A percentile compares a stretch with the other conserved stretches of the same genome.
phyloP scores from a whole-genome alignment of 2,888 invertebrate species.

The Drosophila prostipennis region DNA sequence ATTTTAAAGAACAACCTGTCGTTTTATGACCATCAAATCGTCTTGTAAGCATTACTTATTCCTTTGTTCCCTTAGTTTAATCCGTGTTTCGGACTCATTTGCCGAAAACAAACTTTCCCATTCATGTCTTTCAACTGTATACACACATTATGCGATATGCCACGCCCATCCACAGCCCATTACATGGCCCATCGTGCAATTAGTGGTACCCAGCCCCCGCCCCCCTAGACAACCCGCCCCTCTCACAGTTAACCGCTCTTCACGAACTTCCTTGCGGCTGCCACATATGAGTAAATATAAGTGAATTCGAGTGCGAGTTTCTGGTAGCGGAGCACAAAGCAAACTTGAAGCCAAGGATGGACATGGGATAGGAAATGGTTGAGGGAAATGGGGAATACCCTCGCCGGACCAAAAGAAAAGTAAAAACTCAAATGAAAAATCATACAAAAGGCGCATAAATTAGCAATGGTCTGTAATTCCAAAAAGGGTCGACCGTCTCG shows the following conservation, averaged over 20 bases:
- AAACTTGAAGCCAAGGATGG: constrained; percentile 31
- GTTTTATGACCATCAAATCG: not conserved
- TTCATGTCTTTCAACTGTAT: constrained; percentile 49
- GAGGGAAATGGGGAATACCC: constrained; percentile 6
- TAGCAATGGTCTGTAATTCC: constrained; percentile 80
- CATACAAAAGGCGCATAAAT: constrained; percentile 77
- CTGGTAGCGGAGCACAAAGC: constrained; percentile 32
- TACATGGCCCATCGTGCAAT: constrained; percentile 47
- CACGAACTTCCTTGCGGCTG: constrained; percentile 27
- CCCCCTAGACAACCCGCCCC: constrained; percentile 6
- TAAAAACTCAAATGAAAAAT: constrained; percentile 56
- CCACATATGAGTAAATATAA: constrained; percentile 36
- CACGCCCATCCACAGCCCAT: constrained; percentile 56
- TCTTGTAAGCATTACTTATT: constrained; percentile 9
- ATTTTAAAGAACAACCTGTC: not conserved
- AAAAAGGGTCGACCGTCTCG: constrained; percentile 63
- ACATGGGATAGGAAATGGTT: constrained; percentile 2
- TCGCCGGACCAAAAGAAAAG: constrained; percentile 17
- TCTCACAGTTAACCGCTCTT: constrained; percentile 4
- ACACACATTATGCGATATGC: constrained; percentile 50
- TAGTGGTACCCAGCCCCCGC: constrained; percentile 24
- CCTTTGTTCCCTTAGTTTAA: constrained; percentile 26
- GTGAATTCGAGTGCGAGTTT: constrained; percentile 30
- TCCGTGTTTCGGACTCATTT: constrained; percentile 46
- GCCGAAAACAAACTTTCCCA: constrained; percentile 46